Conservation (phyloP, 2,113 vertebrate species). For the Triplophysa dalaica region DNA sequence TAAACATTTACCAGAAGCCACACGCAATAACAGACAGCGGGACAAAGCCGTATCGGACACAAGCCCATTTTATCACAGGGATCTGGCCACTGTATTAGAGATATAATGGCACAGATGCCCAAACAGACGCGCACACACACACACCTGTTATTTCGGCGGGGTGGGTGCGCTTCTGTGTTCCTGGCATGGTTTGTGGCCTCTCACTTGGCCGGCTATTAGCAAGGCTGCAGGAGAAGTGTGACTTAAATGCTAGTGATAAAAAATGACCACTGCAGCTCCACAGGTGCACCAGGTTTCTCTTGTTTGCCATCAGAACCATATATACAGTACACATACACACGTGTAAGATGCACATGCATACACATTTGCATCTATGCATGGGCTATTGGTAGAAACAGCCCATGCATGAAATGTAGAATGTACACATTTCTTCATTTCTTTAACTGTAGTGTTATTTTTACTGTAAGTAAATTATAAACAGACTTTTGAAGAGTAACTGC, state of each 20-base stretch:
- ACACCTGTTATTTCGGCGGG: conserved; percentile 36
- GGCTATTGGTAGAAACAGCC: neutral
- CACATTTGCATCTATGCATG: neutral
- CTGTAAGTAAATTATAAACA: neutral
- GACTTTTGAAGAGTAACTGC: neutral
- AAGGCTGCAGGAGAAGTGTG: conserved; percentile 32
- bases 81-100: conserved; percentile 32
- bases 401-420: neutral
- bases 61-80: conserved; percentile 21
- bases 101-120: neutral
- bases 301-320: neutral
- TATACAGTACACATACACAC: neutral
- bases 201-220: conserved; percentile 35
- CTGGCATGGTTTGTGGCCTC: conserved; percentile 14
- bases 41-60: conserved; percentile 31
- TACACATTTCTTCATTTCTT: no score
- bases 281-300: conserved; percentile 4
- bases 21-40: conserved; percentile 32
- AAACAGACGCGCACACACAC: conserved; percentile 17
- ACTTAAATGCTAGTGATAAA: conserved; percentile 24
- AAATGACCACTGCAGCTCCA: conserved; percentile 6
- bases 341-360: neutral
- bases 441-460: neutral
- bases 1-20: conserved; percentile 36
- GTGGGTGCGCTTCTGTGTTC: conserved; percentile 28